Evolutionary conservation across 1,140 invertebrate genomes (phyloP).

Genomic region (Rhopalosiphum padi): DNA sequence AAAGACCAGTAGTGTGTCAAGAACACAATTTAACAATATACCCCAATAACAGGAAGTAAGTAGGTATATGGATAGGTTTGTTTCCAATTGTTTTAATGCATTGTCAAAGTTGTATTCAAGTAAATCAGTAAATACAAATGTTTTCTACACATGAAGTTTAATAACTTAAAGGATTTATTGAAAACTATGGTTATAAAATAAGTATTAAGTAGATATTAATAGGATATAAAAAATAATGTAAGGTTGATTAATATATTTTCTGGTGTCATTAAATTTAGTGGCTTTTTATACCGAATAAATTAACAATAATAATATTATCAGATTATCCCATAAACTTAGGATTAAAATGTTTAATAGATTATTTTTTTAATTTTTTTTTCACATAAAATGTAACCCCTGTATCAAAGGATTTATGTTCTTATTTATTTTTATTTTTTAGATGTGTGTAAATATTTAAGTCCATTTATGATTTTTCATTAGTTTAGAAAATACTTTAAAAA

Average conservation of each 20-base stretch:
- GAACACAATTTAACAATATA: not conserved
- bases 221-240: not conserved
- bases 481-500: too few species aligned
- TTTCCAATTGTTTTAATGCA: not conserved
- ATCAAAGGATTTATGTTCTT: too few species aligned
- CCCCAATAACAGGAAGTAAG: not conserved
- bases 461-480: too few species aligned
- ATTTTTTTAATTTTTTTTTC: too few species aligned
- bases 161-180: not conserved
- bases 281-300: not conserved
- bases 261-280: not conserved
- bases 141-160: not conserved
- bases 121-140: not conserved
- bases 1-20: constrained; percentile 13
- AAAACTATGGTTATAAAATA: not conserved
- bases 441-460: too few species aligned
- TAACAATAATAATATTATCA: not conserved
- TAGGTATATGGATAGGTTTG: not conserved
- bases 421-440: too few species aligned
- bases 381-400: too few species aligned
- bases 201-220: not conserved
- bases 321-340: not conserved
- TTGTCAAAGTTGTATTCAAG: not conserved
- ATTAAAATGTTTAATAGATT: too few species aligned
- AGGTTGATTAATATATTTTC: not conserved